phyloP scores from a whole-genome alignment of 2,797 vertebrate genomes.

The Phoxinus dragarum region DNA sequence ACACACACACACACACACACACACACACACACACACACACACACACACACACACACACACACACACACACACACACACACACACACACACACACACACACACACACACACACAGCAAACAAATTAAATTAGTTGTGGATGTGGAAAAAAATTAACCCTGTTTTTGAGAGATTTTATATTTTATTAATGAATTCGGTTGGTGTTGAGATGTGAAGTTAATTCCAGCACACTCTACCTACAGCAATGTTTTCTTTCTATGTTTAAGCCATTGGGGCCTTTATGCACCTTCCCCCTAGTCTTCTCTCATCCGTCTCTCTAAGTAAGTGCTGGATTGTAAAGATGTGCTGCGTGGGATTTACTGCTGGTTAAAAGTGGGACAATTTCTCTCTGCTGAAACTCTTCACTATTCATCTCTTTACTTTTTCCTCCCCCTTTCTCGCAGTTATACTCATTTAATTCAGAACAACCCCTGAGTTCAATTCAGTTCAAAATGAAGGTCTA shows the following conservation, averaged over 20 bases:
- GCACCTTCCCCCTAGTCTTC: slow-evolving; percentile 19
- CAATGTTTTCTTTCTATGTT: slow-evolving; percentile 33
- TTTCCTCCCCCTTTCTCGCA: slow-evolving; percentile 5
- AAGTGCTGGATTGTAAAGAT: slow-evolving; percentile 22
- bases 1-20: too few species aligned
- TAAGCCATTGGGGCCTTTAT: slow-evolving; percentile 29
- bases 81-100: background rate
- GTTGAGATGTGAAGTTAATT: slow-evolving; percentile 8
- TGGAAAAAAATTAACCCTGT: background rate
- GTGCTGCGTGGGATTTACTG: slow-evolving; percentile 42
- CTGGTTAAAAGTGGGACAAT: slow-evolving; percentile 38
- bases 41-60: too few species aligned
- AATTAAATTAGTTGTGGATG: background rate
- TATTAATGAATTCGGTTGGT: slow-evolving; percentile 22
- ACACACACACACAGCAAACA: too few species aligned
- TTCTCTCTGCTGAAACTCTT: slow-evolving; percentile 35
- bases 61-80: too few species aligned
- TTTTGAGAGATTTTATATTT: slow-evolving; percentile 15
- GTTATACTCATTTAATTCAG: slow-evolving; percentile 28
- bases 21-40: too few species aligned
- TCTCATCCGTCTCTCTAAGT: slow-evolving; percentile 24
- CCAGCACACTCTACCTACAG: slow-evolving; percentile 19
- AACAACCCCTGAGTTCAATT: background rate
- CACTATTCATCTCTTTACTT: slow-evolving; percentile 1
- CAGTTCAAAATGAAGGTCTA: background rate